Evolutionary conservation across 2,113 vertebrate genomes (phyloP).

Genomic region (Eolophus roseicapilla): DNA sequence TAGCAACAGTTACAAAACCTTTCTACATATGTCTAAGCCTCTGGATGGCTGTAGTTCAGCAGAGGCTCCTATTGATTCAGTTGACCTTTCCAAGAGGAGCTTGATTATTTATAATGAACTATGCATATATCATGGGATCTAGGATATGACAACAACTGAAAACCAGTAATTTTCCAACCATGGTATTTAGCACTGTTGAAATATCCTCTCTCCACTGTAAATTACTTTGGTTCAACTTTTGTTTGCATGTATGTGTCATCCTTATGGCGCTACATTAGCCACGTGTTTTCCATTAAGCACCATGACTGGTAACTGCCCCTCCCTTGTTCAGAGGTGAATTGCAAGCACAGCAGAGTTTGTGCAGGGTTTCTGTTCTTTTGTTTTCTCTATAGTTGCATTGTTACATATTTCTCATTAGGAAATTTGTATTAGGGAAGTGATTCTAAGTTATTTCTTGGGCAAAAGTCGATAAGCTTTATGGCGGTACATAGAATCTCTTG

Average conservation of each 20-base stretch:
- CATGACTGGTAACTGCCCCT: neutral
- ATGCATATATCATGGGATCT: neutral
- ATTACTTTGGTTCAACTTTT: neutral
- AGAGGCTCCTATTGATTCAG: neutral
- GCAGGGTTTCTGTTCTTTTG: neutral
- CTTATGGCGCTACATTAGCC: neutral
- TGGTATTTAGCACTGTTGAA: neutral
- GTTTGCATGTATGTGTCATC: neutral
- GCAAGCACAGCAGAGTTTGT: accelerated
- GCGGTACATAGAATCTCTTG: neutral
- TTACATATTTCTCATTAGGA: neutral
- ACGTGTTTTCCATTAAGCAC: neutral
- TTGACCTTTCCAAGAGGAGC: neutral
- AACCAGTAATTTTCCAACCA: neutral
- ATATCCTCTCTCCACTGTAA: neutral
- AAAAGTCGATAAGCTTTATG: neutral
- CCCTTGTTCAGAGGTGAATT: neutral
- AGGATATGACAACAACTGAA: neutral
- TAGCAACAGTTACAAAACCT: neutral
- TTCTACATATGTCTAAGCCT: neutral
- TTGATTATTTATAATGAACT: neutral
- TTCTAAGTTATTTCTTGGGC: neutral
- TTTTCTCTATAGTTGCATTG: accelerated
- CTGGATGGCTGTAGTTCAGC: neutral
- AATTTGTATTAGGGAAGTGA: neutral